Evolutionary conservation across 2,888 invertebrate species (phyloP).

Genomic region (Caenorhabditis sp.): DNA sequence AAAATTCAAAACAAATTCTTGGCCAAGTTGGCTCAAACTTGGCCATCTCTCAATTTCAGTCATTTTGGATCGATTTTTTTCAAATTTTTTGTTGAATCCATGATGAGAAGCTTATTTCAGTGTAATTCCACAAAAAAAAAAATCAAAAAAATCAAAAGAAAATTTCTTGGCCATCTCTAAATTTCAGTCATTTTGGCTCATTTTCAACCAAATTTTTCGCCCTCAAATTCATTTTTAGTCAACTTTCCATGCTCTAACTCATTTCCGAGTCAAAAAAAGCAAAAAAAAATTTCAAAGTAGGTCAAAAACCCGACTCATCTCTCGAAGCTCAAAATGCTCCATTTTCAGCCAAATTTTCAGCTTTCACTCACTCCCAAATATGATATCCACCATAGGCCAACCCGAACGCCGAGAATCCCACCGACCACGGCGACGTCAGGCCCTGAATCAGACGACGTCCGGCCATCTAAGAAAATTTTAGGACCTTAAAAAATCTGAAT

Average conservation of each 20-base stretch:
- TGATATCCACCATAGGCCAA: conserved; percentile 79
- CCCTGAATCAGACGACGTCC: conserved; percentile 73
- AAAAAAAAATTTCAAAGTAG: too few relatives aligned
- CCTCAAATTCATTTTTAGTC: neutral
- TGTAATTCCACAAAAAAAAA: too few relatives aligned
- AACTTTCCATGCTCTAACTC: too few relatives aligned
- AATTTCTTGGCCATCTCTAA: neutral
- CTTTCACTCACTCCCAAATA: conserved; percentile 77
- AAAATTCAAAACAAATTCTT: neutral
- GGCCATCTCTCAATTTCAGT: too few relatives aligned
- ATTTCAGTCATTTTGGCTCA: too few relatives aligned
- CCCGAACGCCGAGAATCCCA: conserved; percentile 80
- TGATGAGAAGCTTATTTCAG: too few relatives aligned
- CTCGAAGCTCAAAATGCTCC: neutral
- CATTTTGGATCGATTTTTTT: conserved; percentile 7
- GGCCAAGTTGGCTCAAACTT: neutral
- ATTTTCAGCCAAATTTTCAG: neutral
- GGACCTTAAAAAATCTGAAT: neutral
- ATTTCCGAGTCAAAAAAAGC: too few relatives aligned
- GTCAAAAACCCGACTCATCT: too few relatives aligned
- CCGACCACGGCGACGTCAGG: conserved; percentile 78
- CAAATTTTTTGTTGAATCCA: too few relatives aligned
- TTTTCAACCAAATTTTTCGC: neutral
- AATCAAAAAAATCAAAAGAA: neutral
- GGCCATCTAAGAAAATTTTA: conserved; percentile 60